Conservation (phyloP, 2,113 vertebrate genomes). For the Nothoprocta perdicaria region DNA sequence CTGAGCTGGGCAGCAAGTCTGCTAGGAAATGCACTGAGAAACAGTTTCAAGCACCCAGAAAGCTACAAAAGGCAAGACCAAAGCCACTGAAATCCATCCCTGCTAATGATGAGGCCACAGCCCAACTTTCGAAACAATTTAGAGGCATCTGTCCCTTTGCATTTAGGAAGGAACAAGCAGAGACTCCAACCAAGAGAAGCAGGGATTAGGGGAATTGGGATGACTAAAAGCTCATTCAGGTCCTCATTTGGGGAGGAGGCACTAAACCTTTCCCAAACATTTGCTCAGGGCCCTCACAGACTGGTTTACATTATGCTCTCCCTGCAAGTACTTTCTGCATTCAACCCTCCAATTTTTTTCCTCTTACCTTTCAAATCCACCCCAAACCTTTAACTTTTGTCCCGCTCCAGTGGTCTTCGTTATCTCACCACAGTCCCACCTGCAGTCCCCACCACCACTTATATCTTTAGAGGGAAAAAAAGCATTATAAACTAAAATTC, state of each 20-base stretch:
- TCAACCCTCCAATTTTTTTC: not conserved
- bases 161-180: not conserved
- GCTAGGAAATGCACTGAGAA: not conserved
- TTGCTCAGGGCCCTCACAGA: not conserved
- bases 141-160: not conserved
- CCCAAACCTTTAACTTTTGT: not conserved
- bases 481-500: not conserved
- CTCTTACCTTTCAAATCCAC: not conserved
- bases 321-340: not conserved
- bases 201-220: not conserved
- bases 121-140: not conserved
- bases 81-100: not conserved
- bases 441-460: not conserved
- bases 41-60: not conserved
- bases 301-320: not conserved
- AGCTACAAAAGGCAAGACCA: not conserved
- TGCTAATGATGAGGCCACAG: not conserved
- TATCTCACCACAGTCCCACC: not conserved
- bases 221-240: not conserved
- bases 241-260: not conserved
- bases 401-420: not conserved
- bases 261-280: not conserved
- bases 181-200: not conserved
- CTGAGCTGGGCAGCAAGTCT: not conserved
- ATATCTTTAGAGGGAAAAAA: not conserved